A percentile compares a stretch with the other conserved stretches of the same genome.
Evolutionary conservation across 2,113 vertebrate genomes (phyloP).

Genomic region (Hypomesus transpacificus): DNA sequence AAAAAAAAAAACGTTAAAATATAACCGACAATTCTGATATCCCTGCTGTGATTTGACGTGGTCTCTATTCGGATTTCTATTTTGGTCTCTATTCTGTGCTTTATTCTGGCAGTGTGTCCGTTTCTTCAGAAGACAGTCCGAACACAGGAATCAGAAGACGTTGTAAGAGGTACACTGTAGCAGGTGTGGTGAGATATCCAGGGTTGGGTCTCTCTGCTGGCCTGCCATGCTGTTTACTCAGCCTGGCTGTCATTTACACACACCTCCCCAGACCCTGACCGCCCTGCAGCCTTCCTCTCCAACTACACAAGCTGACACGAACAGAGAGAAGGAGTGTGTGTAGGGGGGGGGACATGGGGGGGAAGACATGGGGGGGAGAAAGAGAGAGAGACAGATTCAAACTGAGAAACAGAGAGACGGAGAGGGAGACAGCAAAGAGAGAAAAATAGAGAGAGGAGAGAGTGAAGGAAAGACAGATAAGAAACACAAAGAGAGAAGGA

Average conservation of each 20-base stretch:
- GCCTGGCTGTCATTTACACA: slow-evolving; percentile 46
- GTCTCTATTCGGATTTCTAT: too few relatives aligned
- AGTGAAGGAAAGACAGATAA: neutral
- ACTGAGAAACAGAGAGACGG: neutral
- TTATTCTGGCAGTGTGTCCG: too few relatives aligned
- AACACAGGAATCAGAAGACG: too few relatives aligned
- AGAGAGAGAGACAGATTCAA: neutral
- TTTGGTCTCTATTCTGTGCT: too few relatives aligned
- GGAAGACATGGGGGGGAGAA: neutral
- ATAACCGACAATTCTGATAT: neutral
- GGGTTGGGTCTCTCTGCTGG: neutral
- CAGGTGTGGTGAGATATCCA: slow-evolving; percentile 10
- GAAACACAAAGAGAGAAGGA: neutral
- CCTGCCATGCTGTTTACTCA: slow-evolving; percentile 33
- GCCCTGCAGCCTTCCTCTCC: slow-evolving; percentile 3
- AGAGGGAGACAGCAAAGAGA: neutral
- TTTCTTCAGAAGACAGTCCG: too few relatives aligned
- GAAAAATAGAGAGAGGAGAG: neutral
- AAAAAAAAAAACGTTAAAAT: neutral
- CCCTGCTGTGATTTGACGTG: too few relatives aligned
- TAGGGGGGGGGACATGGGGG: neutral
- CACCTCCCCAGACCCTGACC: slow-evolving; percentile 18
- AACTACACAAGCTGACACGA: neutral
- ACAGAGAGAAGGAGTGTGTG: neutral
- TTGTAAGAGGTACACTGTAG: neutral